Base-by-base conservation (phyloP, 64 coral and sea anemone genomes). In the Pachyseris speciosa region DNA sequence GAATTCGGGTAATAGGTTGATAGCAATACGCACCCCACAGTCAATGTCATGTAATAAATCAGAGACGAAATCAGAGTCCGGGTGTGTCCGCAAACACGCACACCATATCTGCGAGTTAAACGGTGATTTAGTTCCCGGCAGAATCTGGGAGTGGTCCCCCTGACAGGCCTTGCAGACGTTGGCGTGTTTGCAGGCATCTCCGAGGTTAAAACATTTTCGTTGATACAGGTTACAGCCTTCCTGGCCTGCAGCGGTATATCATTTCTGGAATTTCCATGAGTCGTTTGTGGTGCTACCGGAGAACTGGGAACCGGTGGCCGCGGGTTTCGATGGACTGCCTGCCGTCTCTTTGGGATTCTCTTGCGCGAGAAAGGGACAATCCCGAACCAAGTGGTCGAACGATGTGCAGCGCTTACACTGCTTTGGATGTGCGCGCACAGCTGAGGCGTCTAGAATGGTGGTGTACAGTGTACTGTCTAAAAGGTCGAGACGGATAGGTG, bases 31-130 rank as follows among this genome's bases (percentile, higher is more conserved):
- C 8, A 87, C 67, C 9, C 84, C 84, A 55, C 37, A 37, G 72
- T 87, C 26, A 73, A 87, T 87, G 31, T 87, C 68, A 53, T 87
- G 43, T 9, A 87, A 73, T 20, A 74, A 52, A 47, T 73, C 45
- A 73, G 15, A 22, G 25, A 73, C 50, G 37, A 87, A 87, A 47
- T 42, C 43, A 27, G 20, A 2, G 78, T 81, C 78, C 48, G 48
- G 50, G 50, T 37, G 28, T 11, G 30, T 58, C 1, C 13, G 47
- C 16, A 81, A 19, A 28, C 19, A 0, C 7, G 7, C n/a, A 16
- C 28, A 22, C 78, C 78, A 81, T 12, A 36, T 37, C 27, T 60
- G 12, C 32, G 60, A 17, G 28, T 9, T 28, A 52, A 81, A 81
- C 7, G 30, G 51, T 1, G 77, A 81, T 2, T 37, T 9, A 5